Conservation (phyloP, 35 echinoderm and acorn worm species). For the Apostichopus californicus region DNA sequence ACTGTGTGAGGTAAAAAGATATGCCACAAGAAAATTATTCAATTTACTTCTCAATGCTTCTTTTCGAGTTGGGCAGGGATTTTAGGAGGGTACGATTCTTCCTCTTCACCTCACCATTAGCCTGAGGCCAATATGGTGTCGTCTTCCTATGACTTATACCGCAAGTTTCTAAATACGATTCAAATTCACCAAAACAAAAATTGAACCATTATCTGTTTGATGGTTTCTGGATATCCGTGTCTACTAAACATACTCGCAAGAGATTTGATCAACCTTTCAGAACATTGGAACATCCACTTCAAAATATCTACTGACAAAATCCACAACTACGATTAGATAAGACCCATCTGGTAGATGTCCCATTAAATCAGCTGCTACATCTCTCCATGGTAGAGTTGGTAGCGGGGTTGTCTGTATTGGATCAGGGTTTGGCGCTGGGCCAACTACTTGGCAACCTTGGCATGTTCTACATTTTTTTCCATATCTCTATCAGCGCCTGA, state of each 20-base stretch:
- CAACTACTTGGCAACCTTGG: not conserved
- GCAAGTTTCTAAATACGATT: not conserved
- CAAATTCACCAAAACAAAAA: not conserved
- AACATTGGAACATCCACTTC: not conserved
- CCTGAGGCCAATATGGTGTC: slow-evolving; percentile 52
- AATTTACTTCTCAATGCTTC: slow-evolving; percentile 67
- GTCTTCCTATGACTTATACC: not conserved
- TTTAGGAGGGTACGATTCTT: slow-evolving; percentile 59
- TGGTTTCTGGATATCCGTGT: not conserved
- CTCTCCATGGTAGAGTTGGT: not conserved
- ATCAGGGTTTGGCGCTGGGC: not conserved
- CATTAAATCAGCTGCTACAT: not conserved
- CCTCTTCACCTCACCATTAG: slow-evolving; percentile 65
- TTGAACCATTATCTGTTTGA: not conserved
- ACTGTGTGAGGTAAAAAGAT: slow-evolving; percentile 62
- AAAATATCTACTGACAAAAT: not conserved
- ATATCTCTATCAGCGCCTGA: not conserved
- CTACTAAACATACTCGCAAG: not conserved
- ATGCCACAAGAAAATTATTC: slow-evolving; percentile 44
- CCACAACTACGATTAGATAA: not conserved
- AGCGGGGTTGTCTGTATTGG: not conserved
- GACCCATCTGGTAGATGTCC: not conserved
- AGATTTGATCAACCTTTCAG: not conserved
- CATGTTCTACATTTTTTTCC: slow-evolving; percentile 1
- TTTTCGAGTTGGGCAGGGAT: slow-evolving; percentile 23